Evolutionary conservation across 2,888 invertebrate species (phyloP).

Genomic region (Drosophila vallismaia): DNA sequence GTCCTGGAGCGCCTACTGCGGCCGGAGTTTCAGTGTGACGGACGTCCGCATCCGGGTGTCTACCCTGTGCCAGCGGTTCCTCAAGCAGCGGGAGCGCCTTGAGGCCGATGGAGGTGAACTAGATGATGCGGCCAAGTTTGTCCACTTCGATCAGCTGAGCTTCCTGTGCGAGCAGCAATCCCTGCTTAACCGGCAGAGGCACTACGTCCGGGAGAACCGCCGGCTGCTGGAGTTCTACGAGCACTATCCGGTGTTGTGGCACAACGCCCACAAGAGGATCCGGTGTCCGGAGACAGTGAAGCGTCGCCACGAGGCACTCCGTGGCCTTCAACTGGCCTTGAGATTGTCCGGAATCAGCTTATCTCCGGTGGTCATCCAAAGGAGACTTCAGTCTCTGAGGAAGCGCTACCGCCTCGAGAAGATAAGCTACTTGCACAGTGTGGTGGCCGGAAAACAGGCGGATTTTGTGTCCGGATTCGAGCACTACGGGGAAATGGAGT

Average conservation of each 20-base stretch:
- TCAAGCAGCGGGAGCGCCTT: constrained; percentile 73
- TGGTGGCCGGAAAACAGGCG: constrained; percentile 64
- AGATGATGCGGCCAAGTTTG: constrained; percentile 66
- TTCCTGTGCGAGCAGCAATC: constrained; percentile 75
- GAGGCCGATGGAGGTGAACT: constrained; percentile 61
- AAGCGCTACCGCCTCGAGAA: constrained; percentile 79
- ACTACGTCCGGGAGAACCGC: constrained; percentile 68
- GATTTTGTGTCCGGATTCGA: constrained; percentile 67
- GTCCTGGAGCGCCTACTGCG: constrained; percentile 65
- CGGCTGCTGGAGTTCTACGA: constrained; percentile 74
- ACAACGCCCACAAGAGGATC: constrained; percentile 60
- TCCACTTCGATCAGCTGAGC: constrained; percentile 67
- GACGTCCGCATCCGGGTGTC: constrained; percentile 75
- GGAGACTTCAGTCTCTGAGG: constrained; percentile 69
- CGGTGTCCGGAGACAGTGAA: constrained; percentile 57
- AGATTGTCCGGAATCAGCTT: constrained; percentile 60
- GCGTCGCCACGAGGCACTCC: constrained; percentile 62
- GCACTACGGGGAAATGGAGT: constrained; percentile 75
- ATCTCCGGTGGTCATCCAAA: constrained; percentile 63
- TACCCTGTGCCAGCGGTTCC: constrained; percentile 74
- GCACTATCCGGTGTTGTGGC: constrained; percentile 78
- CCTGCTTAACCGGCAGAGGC: constrained; percentile 65
- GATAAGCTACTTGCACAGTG: constrained; percentile 70
- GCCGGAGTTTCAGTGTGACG: constrained; percentile 62
- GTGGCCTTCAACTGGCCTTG: constrained; percentile 63